Percentiles rank a stretch among this genome's conserved stretches.
These are phyloP conservation scores for Trachythela sp. DNA, from an alignment of 64 coral and sea anemone species.

Conservation along the genomic window DNA sequence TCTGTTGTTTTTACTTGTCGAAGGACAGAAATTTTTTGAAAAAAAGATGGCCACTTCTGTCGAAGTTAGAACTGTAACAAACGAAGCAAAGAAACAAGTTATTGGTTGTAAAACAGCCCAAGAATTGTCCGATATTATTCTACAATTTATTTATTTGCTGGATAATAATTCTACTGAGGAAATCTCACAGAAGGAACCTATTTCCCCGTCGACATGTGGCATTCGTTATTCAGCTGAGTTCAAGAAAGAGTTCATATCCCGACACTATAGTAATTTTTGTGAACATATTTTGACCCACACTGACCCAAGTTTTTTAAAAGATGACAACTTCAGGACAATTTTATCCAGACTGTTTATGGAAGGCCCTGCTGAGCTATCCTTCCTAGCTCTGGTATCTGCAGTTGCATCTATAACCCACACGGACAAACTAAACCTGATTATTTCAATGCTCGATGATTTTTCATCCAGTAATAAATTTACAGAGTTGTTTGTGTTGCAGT, in stretches of 20 bases:
- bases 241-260: not conserved
- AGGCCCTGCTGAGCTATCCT: slow-evolving; percentile 58
- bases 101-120: not conserved
- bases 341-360: slow-evolving; percentile 35
- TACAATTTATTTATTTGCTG: not conserved
- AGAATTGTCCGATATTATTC: not conserved
- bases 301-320: not conserved
- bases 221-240: not conserved
- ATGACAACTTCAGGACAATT: slow-evolving; percentile 41
- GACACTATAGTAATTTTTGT: not conserved
- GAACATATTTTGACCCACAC: not conserved
- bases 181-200: not conserved
- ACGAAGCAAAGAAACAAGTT: not conserved
- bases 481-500: slow-evolving; percentile 58
- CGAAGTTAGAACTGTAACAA: not conserved
- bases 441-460: slow-evolving; percentile 55
- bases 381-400: slow-evolving; percentile 45
- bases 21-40: not conserved
- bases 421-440: slow-evolving; percentile 5
- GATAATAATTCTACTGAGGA: not conserved
- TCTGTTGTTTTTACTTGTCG: no score
- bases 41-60: not conserved
- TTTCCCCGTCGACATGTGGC: not conserved
- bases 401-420: slow-evolving; percentile 25
- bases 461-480: slow-evolving; percentile 40